Evolutionary conservation across 2,113 vertebrate species (phyloP).

Genomic region (Odocoileus virginianus): DNA sequence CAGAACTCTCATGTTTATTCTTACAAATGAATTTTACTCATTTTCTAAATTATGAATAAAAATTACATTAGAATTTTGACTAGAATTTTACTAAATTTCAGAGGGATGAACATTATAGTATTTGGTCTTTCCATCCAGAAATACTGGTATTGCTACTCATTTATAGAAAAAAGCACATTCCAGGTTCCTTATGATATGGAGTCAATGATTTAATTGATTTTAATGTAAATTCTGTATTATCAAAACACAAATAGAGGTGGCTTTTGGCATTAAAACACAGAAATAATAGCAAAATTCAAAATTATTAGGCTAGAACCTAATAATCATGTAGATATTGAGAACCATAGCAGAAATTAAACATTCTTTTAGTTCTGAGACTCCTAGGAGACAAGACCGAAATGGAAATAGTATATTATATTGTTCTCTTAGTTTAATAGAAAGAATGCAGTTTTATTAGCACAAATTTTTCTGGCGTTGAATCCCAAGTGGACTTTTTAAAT

Average conservation of each 20-base stretch:
- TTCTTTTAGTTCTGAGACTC: constrained; percentile 16
- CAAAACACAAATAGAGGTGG: constrained; percentile 18
- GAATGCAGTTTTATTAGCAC: constrained; percentile 12
- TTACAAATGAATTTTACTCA: background rate
- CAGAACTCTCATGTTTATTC: background rate
- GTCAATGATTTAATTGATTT: constrained; percentile 7
- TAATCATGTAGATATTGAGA: background rate
- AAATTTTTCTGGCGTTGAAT: background rate
- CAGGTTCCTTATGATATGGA: background rate
- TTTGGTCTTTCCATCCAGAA: background rate
- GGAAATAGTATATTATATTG: background rate
- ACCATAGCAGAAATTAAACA: constrained; percentile 8
- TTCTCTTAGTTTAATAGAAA: constrained; percentile 17
- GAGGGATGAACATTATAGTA: background rate
- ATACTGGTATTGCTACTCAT: background rate
- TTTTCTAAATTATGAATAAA: background rate
- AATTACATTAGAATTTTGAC: background rate
- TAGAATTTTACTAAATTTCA: constrained; percentile 18
- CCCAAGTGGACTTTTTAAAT: background rate
- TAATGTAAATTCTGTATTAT: constrained; percentile 17
- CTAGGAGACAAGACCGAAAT: background rate
- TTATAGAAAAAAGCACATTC: background rate
- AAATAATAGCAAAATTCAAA: background rate
- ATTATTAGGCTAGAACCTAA: constrained; percentile 4
- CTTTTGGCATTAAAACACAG: constrained; percentile 33